Evolutionary conservation across 2,888 invertebrate genomes (phyloP), one percentile per base, ranked within the genome.

Genomic region (Sinodicranocentrus sp.): DNA sequence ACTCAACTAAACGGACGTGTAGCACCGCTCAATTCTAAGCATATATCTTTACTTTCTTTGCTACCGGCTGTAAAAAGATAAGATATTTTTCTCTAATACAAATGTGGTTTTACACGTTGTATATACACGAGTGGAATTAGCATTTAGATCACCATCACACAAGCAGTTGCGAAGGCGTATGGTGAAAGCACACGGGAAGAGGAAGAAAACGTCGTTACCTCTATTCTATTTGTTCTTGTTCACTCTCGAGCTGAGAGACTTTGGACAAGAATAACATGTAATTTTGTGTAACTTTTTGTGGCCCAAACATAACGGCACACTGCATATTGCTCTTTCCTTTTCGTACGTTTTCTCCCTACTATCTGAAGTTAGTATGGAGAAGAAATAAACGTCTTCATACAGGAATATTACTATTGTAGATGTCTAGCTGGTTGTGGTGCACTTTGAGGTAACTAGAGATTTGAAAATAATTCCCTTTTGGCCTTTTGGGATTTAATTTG

Each of bases 401-500:
- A 1, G 23, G 8, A 70, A n/a, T 65, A 23, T 28, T 67, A 43
- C 43, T 23, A 21, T 6, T 75, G 25, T 65, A 26, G n/a, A 48
- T 6, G 33, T 52, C 10, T 52, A 21, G 65, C 21, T 61, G 23
- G 1, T 68, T 52, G 19, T 21, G 63, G 26, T 70, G 44, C 25
- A 57, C 43, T 44, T 57, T 77, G 57, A 57, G 77, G 68, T 68
- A 39, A 26, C 43, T 26, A 19, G 54, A 59, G 54, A 76, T 77
- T 77, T 59, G 26, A 61, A 78, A 70, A 71, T 80, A 65, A 80
- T 65, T 65, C 26, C 71, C 21, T 63, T 71, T 43, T 71, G 39
- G 19, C 52, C 78, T 71, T 61, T 43, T 77, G 73, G 75, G 61
- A 70, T 67, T 70, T 76, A 76, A 82, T 82, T 82, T 75, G 65